A percentile compares a stretch with the other conserved stretches of the same genome.
Conservation (phyloP, 1,140 invertebrate genomes). For the Antheraea pernyi region DNA sequence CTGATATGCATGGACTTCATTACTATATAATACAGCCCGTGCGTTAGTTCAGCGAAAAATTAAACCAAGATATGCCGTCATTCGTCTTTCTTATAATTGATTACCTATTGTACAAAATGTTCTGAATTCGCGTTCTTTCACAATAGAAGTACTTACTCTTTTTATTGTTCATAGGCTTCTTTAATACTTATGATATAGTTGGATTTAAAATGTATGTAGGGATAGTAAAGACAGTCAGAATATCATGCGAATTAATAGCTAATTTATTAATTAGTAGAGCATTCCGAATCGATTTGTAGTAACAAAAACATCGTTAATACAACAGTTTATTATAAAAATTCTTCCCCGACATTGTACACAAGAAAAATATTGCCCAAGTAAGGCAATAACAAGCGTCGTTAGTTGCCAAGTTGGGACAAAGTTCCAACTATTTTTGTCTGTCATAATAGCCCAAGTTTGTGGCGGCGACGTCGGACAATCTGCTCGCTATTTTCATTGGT, state of each 20-base stretch:
- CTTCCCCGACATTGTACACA: conserved; percentile 44
- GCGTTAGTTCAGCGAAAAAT: conserved; percentile 20
- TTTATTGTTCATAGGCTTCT: too few relatives aligned
- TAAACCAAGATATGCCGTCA: conserved; percentile 16
- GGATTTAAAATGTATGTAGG: too few relatives aligned
- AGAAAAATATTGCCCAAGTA: conserved; percentile 70
- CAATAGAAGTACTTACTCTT: too few relatives aligned
- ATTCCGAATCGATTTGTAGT: not conserved
- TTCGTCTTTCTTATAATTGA: conserved; percentile 10
- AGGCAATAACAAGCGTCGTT: conserved; percentile 64
- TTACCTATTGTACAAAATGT: too few relatives aligned
- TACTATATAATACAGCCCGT: conserved; percentile 37
- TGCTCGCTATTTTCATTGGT: conserved; percentile 42
- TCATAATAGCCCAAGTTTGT: conserved; percentile 70
- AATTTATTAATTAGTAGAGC: not conserved
- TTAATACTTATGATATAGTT: too few relatives aligned
- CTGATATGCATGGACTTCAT: conserved; percentile 42
- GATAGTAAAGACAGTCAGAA: too few relatives aligned
- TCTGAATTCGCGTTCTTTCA: too few relatives aligned
- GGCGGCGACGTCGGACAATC: conserved; percentile 39
- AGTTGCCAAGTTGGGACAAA: conserved; percentile 50
- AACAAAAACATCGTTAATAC: conserved; percentile 33
- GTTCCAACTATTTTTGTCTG: conserved; percentile 67
- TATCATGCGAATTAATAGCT: not conserved
- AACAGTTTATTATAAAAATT: conserved; percentile 60